Conservation (phyloP, 2,113 vertebrate species). For the Nanger granti region DNA sequence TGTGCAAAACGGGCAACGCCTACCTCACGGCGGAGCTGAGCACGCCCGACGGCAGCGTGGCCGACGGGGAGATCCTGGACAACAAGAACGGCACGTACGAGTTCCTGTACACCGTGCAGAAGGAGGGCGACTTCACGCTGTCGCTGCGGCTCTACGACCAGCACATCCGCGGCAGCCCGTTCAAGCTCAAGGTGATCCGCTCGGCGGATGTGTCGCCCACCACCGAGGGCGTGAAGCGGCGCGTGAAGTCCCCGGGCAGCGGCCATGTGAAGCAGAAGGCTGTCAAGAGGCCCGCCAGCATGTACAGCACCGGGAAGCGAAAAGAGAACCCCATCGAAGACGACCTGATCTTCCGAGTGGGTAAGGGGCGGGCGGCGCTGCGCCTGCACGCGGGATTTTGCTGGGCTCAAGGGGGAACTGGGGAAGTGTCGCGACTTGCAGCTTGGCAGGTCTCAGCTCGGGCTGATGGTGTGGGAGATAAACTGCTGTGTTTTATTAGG, state of each 20-base stretch:
- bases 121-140: constrained; percentile 90
- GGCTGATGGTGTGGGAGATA: background rate
- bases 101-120: constrained; percentile 89
- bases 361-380: constrained; percentile 74
- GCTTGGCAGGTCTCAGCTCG: background rate
- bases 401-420: accelerated
- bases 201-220: constrained; percentile 87
- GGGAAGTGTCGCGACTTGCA: background rate
- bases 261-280: constrained; percentile 93
- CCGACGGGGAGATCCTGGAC: constrained; percentile 91
- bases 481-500: accelerated
- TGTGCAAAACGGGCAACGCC: constrained; percentile 96
- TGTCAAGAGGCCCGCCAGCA: constrained; percentile 93
- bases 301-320: constrained; percentile 95
- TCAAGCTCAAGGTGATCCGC: constrained; percentile 91
- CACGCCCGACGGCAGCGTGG: constrained; percentile 86
- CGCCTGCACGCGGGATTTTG: accelerated
- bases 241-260: constrained; percentile 92
- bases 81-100: constrained; percentile 99
- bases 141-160: constrained; percentile 92
- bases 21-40: constrained; percentile 89
- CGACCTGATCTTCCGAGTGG: constrained; percentile 94
- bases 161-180: constrained; percentile 95
- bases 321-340: constrained; percentile 98
- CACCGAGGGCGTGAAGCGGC: constrained; percentile 89